Base-by-base conservation (phyloP, 2,113 vertebrate genomes). In the Nibea coibor region DNA sequence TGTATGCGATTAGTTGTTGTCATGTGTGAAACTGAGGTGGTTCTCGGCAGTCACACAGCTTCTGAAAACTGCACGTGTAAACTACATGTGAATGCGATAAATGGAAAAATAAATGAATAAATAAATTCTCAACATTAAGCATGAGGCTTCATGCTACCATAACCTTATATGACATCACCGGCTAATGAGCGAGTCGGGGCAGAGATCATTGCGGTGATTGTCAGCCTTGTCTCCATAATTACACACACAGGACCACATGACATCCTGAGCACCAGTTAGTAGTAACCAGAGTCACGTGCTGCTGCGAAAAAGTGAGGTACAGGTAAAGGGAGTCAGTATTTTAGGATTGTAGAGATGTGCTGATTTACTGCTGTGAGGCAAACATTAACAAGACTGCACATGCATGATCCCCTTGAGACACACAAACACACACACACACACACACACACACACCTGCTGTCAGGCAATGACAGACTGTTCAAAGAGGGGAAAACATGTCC, bases 171-270 rank as follows among this genome's bases (percentile, higher is more conserved):
- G 53, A 10, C 54, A 54, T 20, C 11, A 19, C 22, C 17, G 0
- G 10, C 17, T 35, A 42, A 53, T 17, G 50, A 15, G 50, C 24
- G 43, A 2, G 19, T n/a, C 16, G 2, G 2, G 48, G 45, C 43
- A 16, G 42, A 47, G 22, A 45, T 1, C 22, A 58, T 31, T 2
- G 45, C 28, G 47, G 42, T 54, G 35, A 87, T 73, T 54, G 53
- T 31, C 0, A 10, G 39, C 75, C 50, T 66, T 20, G 31, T 28
- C 56, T 71, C 24, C 31, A 66, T 51, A 80, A 80, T 89, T 77
- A 87, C 54, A 75, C 35, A 35, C 24, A n/a, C 24, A 26, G 24
- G 24, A 26, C 7, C 73, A 73, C 83, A 71, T 71, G 84, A 85
- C 73, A 70, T 71, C 58, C 72, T 45, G 43, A 48, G 22, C n/a